These are phyloP conservation scores for Cyprinodon brontotheroides DNA, from an alignment of 2,113 vertebrate genomes.

Conservation along the genomic window DNA sequence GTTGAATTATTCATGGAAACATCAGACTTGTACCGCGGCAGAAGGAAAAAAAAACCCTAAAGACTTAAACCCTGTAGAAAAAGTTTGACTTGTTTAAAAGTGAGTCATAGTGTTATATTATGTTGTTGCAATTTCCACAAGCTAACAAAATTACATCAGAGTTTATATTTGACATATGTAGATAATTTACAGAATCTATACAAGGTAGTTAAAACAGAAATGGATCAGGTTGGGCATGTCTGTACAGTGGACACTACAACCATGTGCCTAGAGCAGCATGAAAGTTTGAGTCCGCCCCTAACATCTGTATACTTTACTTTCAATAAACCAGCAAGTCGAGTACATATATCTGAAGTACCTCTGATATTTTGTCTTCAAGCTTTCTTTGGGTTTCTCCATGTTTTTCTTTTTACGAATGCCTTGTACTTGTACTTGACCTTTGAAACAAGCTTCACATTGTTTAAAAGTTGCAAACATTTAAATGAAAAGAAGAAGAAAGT, in stretches of 20 bases:
- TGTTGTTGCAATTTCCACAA: conserved; percentile 30
- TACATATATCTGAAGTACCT: no score
- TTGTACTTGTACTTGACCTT: no score
- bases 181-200: conserved; percentile 61
- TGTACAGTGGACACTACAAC: conserved; percentile 44
- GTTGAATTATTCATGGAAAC: neutral
- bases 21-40: neutral
- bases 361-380: no score
- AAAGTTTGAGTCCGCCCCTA: conserved; percentile 17
- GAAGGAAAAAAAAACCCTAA: conserved; percentile 14
- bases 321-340: no score
- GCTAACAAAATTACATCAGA: conserved; percentile 38
- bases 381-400: no score
- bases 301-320: no score
- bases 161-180: conserved; percentile 58
- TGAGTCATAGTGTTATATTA: conserved; percentile 1
- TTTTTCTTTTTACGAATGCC: no score
- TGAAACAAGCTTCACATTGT: no score
- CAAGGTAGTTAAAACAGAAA: conserved; percentile 64
- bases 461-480: no score
- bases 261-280: conserved; percentile 1
- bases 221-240: conserved; percentile 59
- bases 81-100: neutral
- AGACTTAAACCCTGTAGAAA: conserved; percentile 18
- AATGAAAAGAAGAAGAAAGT: no score